Conservation (phyloP, 1,140 invertebrate genomes). For the Zaprionus gabonicus region DNA sequence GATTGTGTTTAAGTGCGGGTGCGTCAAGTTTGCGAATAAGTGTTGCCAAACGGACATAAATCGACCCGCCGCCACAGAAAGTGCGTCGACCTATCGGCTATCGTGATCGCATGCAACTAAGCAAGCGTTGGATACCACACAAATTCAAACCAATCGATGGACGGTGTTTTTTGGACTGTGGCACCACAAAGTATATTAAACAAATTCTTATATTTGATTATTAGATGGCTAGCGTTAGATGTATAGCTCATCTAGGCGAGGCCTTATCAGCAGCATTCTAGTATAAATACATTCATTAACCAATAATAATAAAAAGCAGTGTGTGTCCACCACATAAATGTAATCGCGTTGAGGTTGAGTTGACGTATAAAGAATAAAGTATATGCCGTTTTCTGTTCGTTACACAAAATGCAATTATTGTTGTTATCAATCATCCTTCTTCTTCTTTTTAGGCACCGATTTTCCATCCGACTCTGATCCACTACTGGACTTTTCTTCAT, state of each 20-base stretch:
- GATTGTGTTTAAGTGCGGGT: not conserved
- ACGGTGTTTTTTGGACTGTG: conserved; percentile 3
- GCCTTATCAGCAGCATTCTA: conserved; percentile 47
- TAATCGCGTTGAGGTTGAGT: conserved; percentile 73
- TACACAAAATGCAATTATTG: conserved; percentile 44
- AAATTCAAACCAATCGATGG: not conserved
- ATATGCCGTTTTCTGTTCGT: conserved; percentile 76
- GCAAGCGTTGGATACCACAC: not conserved
- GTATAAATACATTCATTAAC: conserved; percentile 49
- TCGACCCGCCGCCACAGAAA: conserved; percentile 20
- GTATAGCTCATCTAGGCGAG: conserved; percentile 53
- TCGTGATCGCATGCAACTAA: conserved; percentile 3
- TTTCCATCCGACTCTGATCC: conserved; percentile 52
- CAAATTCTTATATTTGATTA: conserved; percentile 42
- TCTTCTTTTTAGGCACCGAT: conserved; percentile 72
- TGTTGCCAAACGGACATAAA: conserved; percentile 13
- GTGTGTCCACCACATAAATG: conserved; percentile 56
- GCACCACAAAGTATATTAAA: conserved; percentile 16
- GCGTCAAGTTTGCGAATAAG: conserved; percentile 22
- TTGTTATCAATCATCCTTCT: conserved; percentile 44
- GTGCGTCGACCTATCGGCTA: conserved; percentile 1
- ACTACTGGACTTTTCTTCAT: conserved; percentile 44
- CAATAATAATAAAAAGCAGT: conserved; percentile 27
- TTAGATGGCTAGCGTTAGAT: conserved; percentile 46
- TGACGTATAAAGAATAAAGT: conserved; percentile 69